Conservation (phyloP, 2,113 vertebrate genomes). For the Sus scrofa region T2T-Sscrofa CM000820.6:89080001-89080500, state of each 20-base stretch:
- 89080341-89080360: slow-evolving; percentile 28
- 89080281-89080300: background rate
- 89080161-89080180: background rate
- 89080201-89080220: background rate
- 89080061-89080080: background rate
- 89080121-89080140: background rate
- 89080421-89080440: too few species aligned
- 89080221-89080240: background rate
- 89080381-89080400: too few species aligned
- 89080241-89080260: background rate
- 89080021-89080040: background rate
- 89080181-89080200: background rate
- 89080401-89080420: too few species aligned
- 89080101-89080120: background rate
- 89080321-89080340: background rate
- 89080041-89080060: background rate
- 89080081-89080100: slow-evolving; percentile 10
- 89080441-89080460: too few species aligned
- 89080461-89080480: too few species aligned
- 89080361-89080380: background rate
- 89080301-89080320: background rate
- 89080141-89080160: background rate
- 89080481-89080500: too few species aligned
- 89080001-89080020: background rate
- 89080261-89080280: background rate